Evolutionary conservation across 2,888 invertebrate species (phyloP), one percentile per base, ranked within the genome.

Genomic region (Hanleya hanleyi): DNA sequence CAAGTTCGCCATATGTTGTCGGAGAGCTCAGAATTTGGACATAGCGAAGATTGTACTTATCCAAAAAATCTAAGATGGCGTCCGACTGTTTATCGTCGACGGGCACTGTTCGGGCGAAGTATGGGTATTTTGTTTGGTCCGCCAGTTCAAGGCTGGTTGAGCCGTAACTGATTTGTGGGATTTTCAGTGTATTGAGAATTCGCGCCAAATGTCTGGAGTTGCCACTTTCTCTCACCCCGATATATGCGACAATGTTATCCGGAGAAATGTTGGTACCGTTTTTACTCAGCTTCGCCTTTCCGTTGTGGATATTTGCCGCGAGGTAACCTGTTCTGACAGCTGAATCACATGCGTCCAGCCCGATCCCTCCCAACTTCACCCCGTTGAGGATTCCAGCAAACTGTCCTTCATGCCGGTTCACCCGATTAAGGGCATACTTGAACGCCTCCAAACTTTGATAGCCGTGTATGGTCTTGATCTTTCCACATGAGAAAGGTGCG

Each of bases 21-120:
- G 81, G 74, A 0, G 85, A 81, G 72, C 83, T 81, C 1, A 87
- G 81, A 15, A 90, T 84, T 74, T 91, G 91, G 0, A 91, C 88
- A 75, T 91, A 91, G 37, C 87, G 83, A 80, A 91, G 88, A 51
- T 90, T 84, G 72, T 87, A 86, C 66, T 86, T 79, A 50, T 87
- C 82, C 50, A 91, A 82, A 37, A 91, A 86, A 37, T 84, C 83
- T 3, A 91, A 80, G 74, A 90, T 86, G 2, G 89, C 88, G 35
- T 84, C 72, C 1, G 83, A 81, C 69, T 83, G 85, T 26, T 83
- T 80, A 71, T 84, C 83, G 51, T 88, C 88, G 6, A 84, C 78
- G 0, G 87, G 87, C 7, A 87, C 85, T 0, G 87, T 86, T 22
- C 86, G 78, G 67, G 81, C 74, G 77, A 87, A 88, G 71, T 80